Evolutionary conservation across 2,888 invertebrate genomes (phyloP).

Genomic region (Brenthis ino): DNA sequence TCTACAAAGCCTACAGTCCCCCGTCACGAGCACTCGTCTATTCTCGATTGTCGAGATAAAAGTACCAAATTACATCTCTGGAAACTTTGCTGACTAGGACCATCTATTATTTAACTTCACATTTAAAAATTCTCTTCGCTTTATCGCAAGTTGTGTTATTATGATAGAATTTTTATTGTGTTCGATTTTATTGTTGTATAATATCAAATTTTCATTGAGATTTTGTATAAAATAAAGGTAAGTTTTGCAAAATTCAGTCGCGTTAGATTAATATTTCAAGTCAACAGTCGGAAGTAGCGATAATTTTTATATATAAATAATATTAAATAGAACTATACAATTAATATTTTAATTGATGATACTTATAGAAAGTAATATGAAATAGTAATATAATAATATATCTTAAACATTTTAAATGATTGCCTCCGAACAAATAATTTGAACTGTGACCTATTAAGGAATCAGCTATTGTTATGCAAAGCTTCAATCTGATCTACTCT

Average conservation of each 20-base stretch:
- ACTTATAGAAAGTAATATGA: too few species aligned
- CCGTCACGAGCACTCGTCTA: slow-evolving; percentile 25
- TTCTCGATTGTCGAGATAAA: slow-evolving; percentile 33
- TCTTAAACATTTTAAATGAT: not conserved
- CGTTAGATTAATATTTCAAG: too few species aligned
- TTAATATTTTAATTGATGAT: too few species aligned
- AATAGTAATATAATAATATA: too few species aligned
- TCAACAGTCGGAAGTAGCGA: too few species aligned
- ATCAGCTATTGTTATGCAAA: slow-evolving; percentile 37
- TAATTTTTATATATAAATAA: too few species aligned
- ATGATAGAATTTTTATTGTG: not conserved
- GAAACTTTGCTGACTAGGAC: slow-evolving; percentile 28
- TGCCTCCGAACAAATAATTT: slow-evolving; percentile 25
- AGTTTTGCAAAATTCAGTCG: too few species aligned
- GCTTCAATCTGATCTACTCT: slow-evolving; percentile 29
- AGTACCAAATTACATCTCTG: slow-evolving; percentile 28
- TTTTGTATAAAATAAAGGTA: too few species aligned
- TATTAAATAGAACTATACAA: too few species aligned
- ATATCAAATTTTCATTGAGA: not conserved
- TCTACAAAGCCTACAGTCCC: slow-evolving; percentile 12
- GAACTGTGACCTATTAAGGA: slow-evolving; percentile 21
- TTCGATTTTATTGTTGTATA: not conserved
- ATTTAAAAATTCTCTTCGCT: slow-evolving; percentile 16
- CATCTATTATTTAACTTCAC: slow-evolving; percentile 30
- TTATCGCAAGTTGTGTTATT: not conserved